These are phyloP conservation scores for Leptatherina wallacei DNA, from an alignment of 2,797 vertebrate species.

Conservation along the genomic window DNA sequence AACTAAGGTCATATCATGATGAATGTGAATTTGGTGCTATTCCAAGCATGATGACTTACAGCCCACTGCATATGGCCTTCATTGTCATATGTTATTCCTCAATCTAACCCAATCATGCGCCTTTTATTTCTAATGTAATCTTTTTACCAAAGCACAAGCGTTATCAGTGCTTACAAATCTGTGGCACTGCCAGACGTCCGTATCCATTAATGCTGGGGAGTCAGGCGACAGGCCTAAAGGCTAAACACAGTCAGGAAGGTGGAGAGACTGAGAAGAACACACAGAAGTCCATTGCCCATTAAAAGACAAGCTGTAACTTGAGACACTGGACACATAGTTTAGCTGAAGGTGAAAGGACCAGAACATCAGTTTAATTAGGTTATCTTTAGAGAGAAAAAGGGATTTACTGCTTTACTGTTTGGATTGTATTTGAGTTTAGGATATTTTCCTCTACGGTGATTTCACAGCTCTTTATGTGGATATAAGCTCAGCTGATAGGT, in stretches of 20 bases:
- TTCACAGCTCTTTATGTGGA: conserved; percentile 21
- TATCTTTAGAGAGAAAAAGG: conserved; percentile 17
- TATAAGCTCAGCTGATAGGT: conserved; percentile 31
- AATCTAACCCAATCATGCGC: conserved; percentile 69
- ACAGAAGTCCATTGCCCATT: conserved; percentile 43
- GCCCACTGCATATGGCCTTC: conserved; percentile 46
- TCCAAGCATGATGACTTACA: conserved; percentile 55
- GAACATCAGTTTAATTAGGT: conserved; percentile 46
- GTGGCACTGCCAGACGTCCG: conserved; percentile 69
- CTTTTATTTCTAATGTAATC: conserved; percentile 73
- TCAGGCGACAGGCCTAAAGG: conserved; percentile 63
- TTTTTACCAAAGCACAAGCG: conserved; percentile 62
- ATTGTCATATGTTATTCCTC: conserved; percentile 66
- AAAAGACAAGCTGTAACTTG: conserved; percentile 62
- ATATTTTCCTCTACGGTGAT: conserved; percentile 11
- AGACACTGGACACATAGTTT: conserved; percentile 52
- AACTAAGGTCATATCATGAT: conserved; percentile 39
- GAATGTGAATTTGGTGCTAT: conserved; percentile 44
- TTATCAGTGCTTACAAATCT: conserved; percentile 72
- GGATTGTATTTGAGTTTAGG: conserved; percentile 19
- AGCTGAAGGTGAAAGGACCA: conserved; percentile 35
- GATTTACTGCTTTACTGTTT: conserved; percentile 29
- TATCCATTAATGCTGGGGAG: conserved; percentile 70
- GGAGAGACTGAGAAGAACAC: conserved; percentile 33
- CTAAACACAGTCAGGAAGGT: conserved; percentile 50